Percentiles rank a stretch among this genome's conserved stretches.
Conservation (phyloP, 1,140 invertebrate species). For the Bombus waltoni region DNA sequence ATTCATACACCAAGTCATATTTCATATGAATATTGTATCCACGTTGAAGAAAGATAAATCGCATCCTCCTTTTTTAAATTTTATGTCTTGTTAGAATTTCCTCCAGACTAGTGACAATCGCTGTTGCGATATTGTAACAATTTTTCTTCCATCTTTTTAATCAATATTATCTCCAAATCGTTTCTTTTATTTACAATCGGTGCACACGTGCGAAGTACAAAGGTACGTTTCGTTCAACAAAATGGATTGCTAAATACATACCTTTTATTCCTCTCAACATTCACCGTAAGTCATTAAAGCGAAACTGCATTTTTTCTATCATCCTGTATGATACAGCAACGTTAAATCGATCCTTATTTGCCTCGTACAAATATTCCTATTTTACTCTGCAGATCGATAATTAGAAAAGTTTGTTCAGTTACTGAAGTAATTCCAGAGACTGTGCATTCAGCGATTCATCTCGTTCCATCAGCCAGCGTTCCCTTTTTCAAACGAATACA, state of each 20-base stretch:
- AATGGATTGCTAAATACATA: neutral
- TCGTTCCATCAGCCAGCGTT: neutral
- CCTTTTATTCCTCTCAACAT: neutral
- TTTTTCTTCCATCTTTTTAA: neutral
- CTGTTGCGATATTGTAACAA: neutral
- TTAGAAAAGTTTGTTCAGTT: neutral
- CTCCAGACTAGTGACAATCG: no score
- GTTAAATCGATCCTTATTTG: neutral
- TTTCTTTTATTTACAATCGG: neutral
- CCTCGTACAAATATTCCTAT: neutral
- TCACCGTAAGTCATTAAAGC: neutral
- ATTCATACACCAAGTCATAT: no score
- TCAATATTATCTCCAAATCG: neutral
- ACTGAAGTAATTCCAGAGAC: neutral
- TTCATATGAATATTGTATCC: no score
- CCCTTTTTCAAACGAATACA: neutral
- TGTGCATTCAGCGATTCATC: neutral
- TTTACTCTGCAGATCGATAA: no score
- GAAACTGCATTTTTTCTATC: neutral
- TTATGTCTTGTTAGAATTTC: no score
- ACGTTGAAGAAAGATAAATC: no score
- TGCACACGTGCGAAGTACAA: neutral
- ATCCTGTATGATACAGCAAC: neutral
- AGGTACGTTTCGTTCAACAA: neutral
- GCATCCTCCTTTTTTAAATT: no score